A percentile compares a stretch with the other conserved stretches of the same genome.
phyloP scores from a whole-genome alignment of 2,113 vertebrate species.

The Acanthochromis polyacanthus region DNA sequence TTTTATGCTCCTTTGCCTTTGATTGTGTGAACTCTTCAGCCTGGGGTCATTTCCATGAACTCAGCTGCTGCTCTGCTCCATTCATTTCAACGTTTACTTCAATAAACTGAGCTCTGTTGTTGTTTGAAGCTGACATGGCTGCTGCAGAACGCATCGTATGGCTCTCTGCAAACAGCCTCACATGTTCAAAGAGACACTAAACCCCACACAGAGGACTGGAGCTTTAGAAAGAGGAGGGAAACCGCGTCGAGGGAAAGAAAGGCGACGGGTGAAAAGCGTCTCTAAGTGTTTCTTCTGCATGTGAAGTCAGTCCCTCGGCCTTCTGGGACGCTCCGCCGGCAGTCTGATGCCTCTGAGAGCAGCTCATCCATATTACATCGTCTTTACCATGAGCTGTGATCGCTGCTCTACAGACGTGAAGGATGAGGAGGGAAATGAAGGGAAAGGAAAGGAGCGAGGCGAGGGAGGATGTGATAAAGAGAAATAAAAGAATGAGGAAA shows the following conservation, averaged over 20 bases:
- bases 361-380: conserved; percentile 79
- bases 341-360: conserved; percentile 72
- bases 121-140: neutral
- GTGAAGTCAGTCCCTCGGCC: conserved; percentile 64
- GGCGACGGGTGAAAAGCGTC: conserved; percentile 39
- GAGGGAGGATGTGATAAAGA: neutral
- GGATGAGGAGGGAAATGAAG: neutral
- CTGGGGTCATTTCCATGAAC: neutral
- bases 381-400: conserved; percentile 72
- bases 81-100: neutral
- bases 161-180: neutral
- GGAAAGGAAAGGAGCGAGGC: too few relatives aligned
- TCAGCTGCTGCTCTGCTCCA: neutral
- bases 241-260: conserved; percentile 2
- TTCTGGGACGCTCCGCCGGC: conserved; percentile 53
- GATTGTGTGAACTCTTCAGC: neutral
- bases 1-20: too few relatives aligned
- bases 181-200: conserved; percentile 46
- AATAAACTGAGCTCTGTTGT: neutral
- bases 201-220: conserved; percentile 44
- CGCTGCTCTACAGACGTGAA: conserved; percentile 55
- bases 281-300: conserved; percentile 61
- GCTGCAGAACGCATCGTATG: neutral
- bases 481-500: fast-evolving
- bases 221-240: conserved; percentile 13